These are phyloP conservation scores for Pitangus sulphuratus DNA, from an alignment of 2,797 vertebrate genomes.

Conservation along the genomic window DNA sequence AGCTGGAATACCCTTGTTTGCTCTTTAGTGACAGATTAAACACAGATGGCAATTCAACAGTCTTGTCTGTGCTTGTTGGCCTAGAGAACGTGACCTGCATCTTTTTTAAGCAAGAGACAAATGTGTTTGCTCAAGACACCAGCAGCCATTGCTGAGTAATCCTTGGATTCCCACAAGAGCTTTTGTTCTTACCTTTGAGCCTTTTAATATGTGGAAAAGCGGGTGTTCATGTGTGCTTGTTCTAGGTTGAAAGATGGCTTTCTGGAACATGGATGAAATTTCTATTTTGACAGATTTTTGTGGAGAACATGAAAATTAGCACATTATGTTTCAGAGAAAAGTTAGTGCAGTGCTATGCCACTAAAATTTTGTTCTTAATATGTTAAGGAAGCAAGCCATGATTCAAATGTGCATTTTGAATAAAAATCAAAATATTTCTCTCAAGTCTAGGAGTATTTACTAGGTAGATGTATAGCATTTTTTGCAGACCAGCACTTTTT, in stretches of 20 bases:
- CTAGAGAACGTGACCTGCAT: constrained; percentile 58
- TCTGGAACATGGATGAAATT: not conserved
- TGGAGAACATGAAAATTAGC: not conserved
- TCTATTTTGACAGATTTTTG: not conserved
- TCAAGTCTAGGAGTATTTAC: not conserved
- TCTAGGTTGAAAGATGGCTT: not conserved
- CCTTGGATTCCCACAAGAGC: constrained; percentile 10
- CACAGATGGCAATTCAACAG: constrained; percentile 62
- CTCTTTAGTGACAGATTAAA: constrained; percentile 61
- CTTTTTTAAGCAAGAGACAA: constrained; percentile 28
- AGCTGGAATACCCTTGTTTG: constrained; percentile 48
- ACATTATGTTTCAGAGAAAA: not conserved
- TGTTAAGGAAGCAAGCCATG: not conserved
- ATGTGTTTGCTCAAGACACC: constrained; percentile 34
- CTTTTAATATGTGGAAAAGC: constrained; percentile 58
- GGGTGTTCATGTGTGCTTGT: constrained; percentile 60
- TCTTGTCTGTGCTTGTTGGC: constrained; percentile 35
- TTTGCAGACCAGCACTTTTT: not conserved
- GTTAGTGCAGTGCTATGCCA: not conserved
- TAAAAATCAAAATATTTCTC: not conserved
- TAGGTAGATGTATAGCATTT: not conserved
- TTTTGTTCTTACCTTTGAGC: constrained; percentile 16
- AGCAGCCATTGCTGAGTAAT: constrained; percentile 62
- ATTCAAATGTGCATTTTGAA: not conserved
- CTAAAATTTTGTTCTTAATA: not conserved